Evolutionary conservation across 2,797 vertebrate species (phyloP).

Genomic region (Tapera naevia): DNA sequence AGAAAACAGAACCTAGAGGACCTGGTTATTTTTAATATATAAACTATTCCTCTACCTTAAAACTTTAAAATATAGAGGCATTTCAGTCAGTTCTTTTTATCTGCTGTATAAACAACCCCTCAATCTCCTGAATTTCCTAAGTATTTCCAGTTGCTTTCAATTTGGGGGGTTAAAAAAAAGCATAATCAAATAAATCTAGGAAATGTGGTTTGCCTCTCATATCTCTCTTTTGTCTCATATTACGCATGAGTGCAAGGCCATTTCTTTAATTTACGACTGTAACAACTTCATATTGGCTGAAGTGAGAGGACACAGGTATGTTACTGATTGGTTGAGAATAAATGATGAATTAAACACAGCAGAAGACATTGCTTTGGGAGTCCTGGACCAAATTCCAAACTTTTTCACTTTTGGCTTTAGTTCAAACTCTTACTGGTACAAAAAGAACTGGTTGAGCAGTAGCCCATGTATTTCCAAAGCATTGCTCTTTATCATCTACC

Average conservation of each 20-base stretch:
- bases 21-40: constrained; percentile 51
- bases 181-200: neutral
- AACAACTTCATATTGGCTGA: neutral
- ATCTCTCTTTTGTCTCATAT: neutral
- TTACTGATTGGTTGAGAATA: neutral
- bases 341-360: neutral
- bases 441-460: neutral
- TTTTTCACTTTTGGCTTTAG: neutral
- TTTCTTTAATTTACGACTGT: neutral
- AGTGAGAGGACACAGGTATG: neutral
- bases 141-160: constrained; percentile 53
- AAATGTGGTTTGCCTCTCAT: neutral
- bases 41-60: constrained; percentile 2
- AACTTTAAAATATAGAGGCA: constrained; percentile 45
- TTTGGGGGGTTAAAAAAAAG: neutral
- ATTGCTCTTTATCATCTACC: neutral
- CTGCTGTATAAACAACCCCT: constrained; percentile 37
- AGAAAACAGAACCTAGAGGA: constrained; percentile 3
- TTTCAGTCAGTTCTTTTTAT: constrained; percentile 53
- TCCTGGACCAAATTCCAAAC: neutral
- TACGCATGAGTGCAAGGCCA: neutral
- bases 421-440: neutral
- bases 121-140: constrained; percentile 42
- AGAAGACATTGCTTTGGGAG: neutral
- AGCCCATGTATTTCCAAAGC: neutral